Evolutionary conservation across 2,888 invertebrate genomes (phyloP).

Genomic region (Lycocerus yunnanus): DNA sequence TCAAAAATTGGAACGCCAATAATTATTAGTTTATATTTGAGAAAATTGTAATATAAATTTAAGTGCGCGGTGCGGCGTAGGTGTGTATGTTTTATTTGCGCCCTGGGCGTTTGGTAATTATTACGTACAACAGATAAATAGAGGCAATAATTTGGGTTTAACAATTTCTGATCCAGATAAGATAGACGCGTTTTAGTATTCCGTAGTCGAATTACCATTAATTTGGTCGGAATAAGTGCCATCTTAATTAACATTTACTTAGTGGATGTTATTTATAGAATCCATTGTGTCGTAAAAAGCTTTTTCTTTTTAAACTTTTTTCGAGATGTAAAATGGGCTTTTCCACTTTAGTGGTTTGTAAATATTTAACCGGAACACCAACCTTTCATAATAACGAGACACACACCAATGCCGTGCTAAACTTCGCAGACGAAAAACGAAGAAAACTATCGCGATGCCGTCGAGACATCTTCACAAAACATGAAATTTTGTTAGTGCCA

Average conservation of each 20-base stretch:
- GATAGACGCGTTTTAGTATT: not conserved
- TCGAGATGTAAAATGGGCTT: not conserved
- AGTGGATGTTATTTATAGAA: constrained; percentile 6
- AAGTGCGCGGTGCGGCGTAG: not conserved
- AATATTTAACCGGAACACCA: constrained; percentile 15
- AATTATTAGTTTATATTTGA: not conserved
- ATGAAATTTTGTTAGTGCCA: constrained; percentile 14
- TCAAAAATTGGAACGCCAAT: not conserved
- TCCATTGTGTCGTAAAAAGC: not conserved
- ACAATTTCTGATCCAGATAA: not conserved
- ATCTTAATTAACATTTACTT: constrained; percentile 11
- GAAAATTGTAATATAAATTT: not conserved
- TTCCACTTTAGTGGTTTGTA: constrained; percentile 11
- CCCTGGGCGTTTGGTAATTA: not conserved
- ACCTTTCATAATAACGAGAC: constrained; percentile 13
- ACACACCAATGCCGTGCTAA: constrained; percentile 1
- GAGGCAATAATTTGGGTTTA: not conserved
- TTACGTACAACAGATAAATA: not conserved
- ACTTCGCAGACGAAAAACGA: constrained; percentile 23
- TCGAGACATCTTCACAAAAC: constrained; percentile 24
- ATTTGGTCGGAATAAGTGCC: not conserved
- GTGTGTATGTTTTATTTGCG: not conserved
- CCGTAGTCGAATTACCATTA: not conserved
- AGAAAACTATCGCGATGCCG: constrained; percentile 5
- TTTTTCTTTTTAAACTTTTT: not conserved